Conservation (phyloP, 2,797 vertebrate species). For the Lepilemur ruficaudatus region DNA sequence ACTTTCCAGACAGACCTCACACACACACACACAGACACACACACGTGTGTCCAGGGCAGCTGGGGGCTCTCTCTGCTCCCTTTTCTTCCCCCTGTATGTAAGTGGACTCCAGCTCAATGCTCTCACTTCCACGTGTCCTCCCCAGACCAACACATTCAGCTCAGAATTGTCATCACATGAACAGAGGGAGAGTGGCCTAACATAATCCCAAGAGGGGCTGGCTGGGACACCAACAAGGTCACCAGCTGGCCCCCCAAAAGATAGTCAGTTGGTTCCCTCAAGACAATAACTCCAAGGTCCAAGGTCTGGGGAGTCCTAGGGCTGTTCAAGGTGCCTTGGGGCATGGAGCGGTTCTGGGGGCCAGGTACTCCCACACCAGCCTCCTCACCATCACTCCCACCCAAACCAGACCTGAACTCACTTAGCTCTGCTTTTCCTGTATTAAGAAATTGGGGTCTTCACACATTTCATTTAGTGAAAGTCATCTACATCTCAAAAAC, state of each 20-base stretch:
- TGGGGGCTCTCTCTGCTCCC: not conserved
- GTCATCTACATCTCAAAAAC: not conserved
- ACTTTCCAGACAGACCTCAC: not conserved
- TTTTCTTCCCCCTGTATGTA: not conserved
- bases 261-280: not conserved
- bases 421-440: not conserved
- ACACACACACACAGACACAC: not conserved
- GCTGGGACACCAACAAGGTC: not conserved
- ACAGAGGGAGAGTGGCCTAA: not conserved
- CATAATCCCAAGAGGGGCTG: not conserved
- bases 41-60: not conserved
- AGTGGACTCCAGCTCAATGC: not conserved
- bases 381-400: not conserved
- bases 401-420: not conserved
- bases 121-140: not conserved
- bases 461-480: not conserved
- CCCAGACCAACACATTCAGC: not conserved
- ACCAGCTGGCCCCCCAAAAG: not conserved
- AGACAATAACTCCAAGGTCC: not conserved
- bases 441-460: not conserved
- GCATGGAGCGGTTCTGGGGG: not conserved
- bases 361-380: not conserved
- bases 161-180: not conserved
- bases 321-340: not conserved
- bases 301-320: not conserved